A percentile compares a stretch with the other conserved stretches of the same genome.
Evolutionary conservation across 2,888 invertebrate species (phyloP).

Genomic region (Conops quadrifasciatus): DNA sequence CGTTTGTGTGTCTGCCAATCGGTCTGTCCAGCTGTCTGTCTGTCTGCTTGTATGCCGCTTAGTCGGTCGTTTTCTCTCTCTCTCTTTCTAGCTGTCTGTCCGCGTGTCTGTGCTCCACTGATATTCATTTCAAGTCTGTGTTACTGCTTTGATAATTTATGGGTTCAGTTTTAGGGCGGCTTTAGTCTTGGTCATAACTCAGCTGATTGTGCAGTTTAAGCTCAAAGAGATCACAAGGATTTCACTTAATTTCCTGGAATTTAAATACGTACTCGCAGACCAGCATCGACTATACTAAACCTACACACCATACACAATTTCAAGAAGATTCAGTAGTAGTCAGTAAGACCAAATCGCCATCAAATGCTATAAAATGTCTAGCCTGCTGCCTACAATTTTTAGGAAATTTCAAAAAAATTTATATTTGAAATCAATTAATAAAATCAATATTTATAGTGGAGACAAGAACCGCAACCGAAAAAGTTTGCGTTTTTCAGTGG

Average conservation of each 20-base stretch:
- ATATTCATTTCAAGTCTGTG: constrained; percentile 54
- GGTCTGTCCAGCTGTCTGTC: not conserved
- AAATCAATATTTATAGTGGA: no score
- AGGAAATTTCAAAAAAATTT: no score
- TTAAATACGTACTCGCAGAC: constrained; percentile 3
- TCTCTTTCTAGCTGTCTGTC: constrained; percentile 5
- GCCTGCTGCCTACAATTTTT: no score
- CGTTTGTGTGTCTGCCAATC: no score
- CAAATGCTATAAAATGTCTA: no score
- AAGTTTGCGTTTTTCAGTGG: no score
- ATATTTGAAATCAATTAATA: no score
- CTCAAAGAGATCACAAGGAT: constrained; percentile 1
- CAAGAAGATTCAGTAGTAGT: no score
- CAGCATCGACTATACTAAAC: no score
- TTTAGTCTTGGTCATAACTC: constrained; percentile 40
- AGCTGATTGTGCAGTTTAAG: constrained; percentile 10
- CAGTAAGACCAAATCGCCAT: no score
- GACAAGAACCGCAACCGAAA: no score
- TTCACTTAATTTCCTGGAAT: constrained; percentile 26
- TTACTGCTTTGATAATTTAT: constrained; percentile 54
- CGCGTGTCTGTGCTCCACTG: constrained; percentile 46
- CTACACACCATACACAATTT: no score
- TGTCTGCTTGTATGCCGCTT: not conserved
- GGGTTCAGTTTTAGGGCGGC: constrained; percentile 61
- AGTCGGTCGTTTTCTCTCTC: not conserved